Evolutionary conservation across 2,113 vertebrate species (phyloP), one percentile per base, ranked within the genome.

Genomic region (Microtus montanus): DNA sequence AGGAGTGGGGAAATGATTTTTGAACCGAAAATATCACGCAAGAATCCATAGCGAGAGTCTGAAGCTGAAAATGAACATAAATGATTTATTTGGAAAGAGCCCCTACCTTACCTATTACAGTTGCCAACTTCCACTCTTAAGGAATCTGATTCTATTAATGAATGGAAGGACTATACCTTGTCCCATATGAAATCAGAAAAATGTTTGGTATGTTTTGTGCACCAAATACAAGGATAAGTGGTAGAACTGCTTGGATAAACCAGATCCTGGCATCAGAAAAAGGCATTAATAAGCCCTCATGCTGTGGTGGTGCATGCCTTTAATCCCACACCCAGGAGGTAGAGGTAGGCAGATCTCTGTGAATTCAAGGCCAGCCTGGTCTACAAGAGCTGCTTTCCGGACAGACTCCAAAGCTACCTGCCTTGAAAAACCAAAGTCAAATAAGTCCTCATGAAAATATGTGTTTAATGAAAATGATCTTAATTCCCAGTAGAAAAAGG

Each of bases 41-140:
- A 94, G 41, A 77, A 82, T 77, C 26, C 1, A 22, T 74, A 83
- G 78, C 30, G 33, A 66, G 74, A 90, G 2, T 87, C 47, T 83
- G 13, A 91, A 75, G 12, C 75, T 90, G n/a, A 93, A 28, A 73
- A 66, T 41, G 17, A 47, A 12, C 70, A 61, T 28, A 47, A 93
- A 94, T 13, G 87, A 64, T 74, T 86, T 74, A 82, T 89, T 91
- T 89, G 54, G n/a, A 77, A 64, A 47, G 11, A 75, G 49, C 84
- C 28, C 15, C 44, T 22, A 47, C 54, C 33, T 54, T 87, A n/a
- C 52, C 63, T 66, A 35, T 12, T 30, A 58, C 1, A 73, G 15
- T 33, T 94, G 70, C 19, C 52, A 75, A 33, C 87, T 94, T 47
- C 44, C 7, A 19, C 82, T 86, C 73, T 77, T 92, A 49, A 80